Conservation (phyloP, 2,888 invertebrate species). For the Zhengitettix transpicula region DNA sequence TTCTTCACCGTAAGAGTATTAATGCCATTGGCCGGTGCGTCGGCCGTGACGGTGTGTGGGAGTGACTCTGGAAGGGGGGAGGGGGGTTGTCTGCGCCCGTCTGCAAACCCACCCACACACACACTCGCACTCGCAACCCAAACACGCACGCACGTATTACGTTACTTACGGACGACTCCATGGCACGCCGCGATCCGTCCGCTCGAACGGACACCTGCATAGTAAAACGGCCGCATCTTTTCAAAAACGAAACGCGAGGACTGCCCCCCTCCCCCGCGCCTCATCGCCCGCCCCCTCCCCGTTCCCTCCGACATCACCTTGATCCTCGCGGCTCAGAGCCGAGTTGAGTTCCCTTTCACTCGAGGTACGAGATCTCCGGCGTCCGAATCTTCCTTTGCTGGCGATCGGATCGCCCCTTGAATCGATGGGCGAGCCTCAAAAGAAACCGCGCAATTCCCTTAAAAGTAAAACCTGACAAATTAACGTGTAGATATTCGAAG, state of each 20-base stretch:
- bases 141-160: neutral
- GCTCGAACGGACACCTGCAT: slow-evolving; percentile 3
- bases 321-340: neutral
- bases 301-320: neutral
- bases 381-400: too few relatives aligned
- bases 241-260: slow-evolving; percentile 1
- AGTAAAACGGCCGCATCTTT: slow-evolving; percentile 4
- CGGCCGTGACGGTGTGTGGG: too few relatives aligned
- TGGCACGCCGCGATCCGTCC: neutral
- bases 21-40: too few relatives aligned
- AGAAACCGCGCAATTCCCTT: too few relatives aligned
- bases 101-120: neutral
- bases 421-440: too few relatives aligned
- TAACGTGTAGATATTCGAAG: too few relatives aligned
- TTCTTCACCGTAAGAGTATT: too few relatives aligned
- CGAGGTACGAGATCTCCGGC: too few relatives aligned
- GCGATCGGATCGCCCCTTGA: too few relatives aligned
- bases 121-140: neutral
- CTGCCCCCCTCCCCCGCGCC: slow-evolving; percentile 6
- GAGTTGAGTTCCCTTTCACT: too few relatives aligned
- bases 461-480: too few relatives aligned
- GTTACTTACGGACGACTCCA: neutral
- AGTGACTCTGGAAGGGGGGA: neutral
- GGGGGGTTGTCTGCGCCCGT: neutral
- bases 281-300: neutral